Evolutionary conservation across 2,888 invertebrate species (phyloP).

Genomic region (Caenorhabditis virilis): DNA sequence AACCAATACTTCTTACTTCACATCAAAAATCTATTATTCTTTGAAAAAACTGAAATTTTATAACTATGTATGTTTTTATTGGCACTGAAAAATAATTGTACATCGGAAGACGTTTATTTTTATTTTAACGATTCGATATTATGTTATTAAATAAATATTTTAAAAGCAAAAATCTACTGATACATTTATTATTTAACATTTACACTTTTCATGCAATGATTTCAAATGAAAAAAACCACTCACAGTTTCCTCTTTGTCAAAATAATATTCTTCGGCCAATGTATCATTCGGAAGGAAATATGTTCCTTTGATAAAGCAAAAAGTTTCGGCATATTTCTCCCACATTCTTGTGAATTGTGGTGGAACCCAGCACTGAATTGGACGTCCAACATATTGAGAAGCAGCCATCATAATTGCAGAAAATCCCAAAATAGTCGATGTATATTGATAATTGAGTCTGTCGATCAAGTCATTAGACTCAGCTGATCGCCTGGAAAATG

Average conservation of each 20-base stretch:
- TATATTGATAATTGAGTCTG: slow-evolving; percentile 33
- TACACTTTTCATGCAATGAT: too few species aligned
- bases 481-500: slow-evolving; percentile 53
- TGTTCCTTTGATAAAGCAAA: slow-evolving; percentile 66
- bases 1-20: too few species aligned
- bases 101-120: too few species aligned
- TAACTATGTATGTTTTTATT: not conserved
- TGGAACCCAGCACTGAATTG: slow-evolving; percentile 67
- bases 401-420: slow-evolving; percentile 65
- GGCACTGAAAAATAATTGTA: too few species aligned
- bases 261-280: slow-evolving; percentile 31
- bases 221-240: not conserved
- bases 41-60: not conserved
- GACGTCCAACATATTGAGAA: slow-evolving; percentile 67
- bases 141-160: too few species aligned
- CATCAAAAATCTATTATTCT: too few species aligned
- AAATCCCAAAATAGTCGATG: slow-evolving; percentile 33
- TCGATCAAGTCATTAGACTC: slow-evolving; percentile 67
- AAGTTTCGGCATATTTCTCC: slow-evolving; percentile 67
- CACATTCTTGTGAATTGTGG: slow-evolving; percentile 66
- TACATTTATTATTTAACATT: too few species aligned
- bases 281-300: slow-evolving; percentile 57
- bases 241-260: slow-evolving; percentile 2
- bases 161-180: too few species aligned
- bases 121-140: too few species aligned